Percentiles rank a stretch among this genome's conserved stretches.
phyloP scores from a whole-genome alignment of 2,888 invertebrate genomes.

The Cheilosia urbana region DNA sequence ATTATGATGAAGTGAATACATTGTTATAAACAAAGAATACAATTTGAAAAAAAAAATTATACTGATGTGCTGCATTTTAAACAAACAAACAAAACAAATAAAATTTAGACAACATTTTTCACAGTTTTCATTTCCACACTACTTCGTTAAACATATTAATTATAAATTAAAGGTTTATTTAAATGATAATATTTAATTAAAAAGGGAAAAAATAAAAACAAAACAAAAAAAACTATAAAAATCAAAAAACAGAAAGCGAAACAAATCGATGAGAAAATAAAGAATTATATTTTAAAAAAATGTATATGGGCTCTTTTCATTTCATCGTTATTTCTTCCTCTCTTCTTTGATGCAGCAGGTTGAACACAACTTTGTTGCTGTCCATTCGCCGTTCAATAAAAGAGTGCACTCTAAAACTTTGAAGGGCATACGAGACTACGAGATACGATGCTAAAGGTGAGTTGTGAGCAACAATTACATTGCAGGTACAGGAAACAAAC shows the following conservation, averaged over 20 bases:
- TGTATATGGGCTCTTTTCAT: background rate
- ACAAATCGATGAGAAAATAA: conserved; percentile 69
- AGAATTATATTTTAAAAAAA: conserved; percentile 73
- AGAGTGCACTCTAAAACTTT: no score
- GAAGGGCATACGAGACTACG: no score
- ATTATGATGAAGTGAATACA: conserved; percentile 40
- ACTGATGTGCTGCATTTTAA: conserved; percentile 74
- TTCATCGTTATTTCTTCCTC: background rate
- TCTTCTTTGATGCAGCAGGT: background rate
- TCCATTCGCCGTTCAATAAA: no score
- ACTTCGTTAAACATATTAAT: conserved; percentile 59
- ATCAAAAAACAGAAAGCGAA: conserved; percentile 42
- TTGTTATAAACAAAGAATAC: conserved; percentile 57
- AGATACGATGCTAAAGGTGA: no score
- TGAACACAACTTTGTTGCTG: no score
- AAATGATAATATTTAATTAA: conserved; percentile 52
- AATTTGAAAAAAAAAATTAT: conserved; percentile 39
- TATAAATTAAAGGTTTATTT: conserved; percentile 52
- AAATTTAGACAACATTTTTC: conserved; percentile 58
- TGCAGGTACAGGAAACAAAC: no score
- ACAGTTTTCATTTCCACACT: conserved; percentile 57
- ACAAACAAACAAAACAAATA: conserved; percentile 53
- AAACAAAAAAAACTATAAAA: conserved; percentile 10
- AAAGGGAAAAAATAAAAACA: conserved; percentile 18
- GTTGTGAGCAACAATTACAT: no score